Base-by-base conservation (phyloP, 2,113 vertebrate genomes). In the Oryzias celebensis region DNA sequence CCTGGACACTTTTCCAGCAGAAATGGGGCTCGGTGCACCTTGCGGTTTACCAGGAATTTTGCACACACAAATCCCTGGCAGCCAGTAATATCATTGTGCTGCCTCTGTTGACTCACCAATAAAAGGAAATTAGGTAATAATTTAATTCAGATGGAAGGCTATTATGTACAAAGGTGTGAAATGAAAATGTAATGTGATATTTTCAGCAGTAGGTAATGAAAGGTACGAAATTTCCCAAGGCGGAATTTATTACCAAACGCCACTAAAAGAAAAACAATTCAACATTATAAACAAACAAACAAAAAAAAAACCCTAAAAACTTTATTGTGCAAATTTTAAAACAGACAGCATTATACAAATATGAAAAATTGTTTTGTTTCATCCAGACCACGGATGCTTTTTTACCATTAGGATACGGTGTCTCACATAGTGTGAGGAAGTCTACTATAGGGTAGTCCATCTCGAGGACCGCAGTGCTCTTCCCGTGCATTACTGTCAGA, bases 371-470 rank as follows among this genome's bases (percentile, higher is more conserved):
- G 5, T 28, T 28, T 28, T 28, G 26, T 4, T 28, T 28, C 3
- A 28, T 28, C 26, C 26, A 28, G 26, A 28, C 26, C 26, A 28
- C 5, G 12, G 36, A 36, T 36, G 36, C 36, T 12, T 23, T 73
- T 93, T 75, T 85, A 98, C 97, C 97, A 42, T 96, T 99, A 68
- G 97, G 87, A 85, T 99, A 99, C 1, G 97, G 97, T 20, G 97
- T 99, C 93, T 99, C 97, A 91, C 97, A 99, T 4, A 99, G 92
- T 0, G 97, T 99, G 86, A 99, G 93, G 83, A 99, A 98, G 87
- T 99, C 97, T 81, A 99, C 97, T 75, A 99, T 98, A 5, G 95
- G 95, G 83, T 98, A 98, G 92, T 99, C 97, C 97, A 99, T 99
- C 92, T 99, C 97, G 80, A 99, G 89, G 58, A 99, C 97, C 48